These are phyloP conservation scores for Helicoverpa armigera DNA, from an alignment of 1,140 invertebrate genomes.

Conservation along the genomic window DNA sequence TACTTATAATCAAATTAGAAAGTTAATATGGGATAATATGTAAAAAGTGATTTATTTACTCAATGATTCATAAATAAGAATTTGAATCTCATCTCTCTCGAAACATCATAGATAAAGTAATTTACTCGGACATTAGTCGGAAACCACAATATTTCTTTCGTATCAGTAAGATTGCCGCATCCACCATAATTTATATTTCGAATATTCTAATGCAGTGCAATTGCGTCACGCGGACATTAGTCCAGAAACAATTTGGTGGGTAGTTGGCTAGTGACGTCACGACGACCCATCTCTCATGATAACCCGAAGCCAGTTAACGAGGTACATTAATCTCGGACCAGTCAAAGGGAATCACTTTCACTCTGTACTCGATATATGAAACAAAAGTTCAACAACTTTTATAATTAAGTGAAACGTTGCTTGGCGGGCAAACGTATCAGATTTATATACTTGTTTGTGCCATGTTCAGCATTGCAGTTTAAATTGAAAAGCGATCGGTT, in stretches of 20 bases:
- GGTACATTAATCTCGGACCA: constrained; percentile 47
- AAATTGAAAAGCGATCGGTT: constrained; percentile 4
- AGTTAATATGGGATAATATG: constrained; percentile 22
- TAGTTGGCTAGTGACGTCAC: constrained; percentile 33
- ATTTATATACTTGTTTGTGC: constrained; percentile 30
- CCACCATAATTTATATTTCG: constrained; percentile 37
- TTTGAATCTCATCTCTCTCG: constrained; percentile 45
- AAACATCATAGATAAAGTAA: constrained; percentile 45
- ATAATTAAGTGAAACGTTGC: constrained; percentile 49
- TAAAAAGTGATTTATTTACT: constrained; percentile 46
- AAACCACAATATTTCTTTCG: constrained; percentile 50
- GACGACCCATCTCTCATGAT: constrained; percentile 33
- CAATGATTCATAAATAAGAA: constrained; percentile 50
- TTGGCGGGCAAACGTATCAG: constrained; percentile 37
- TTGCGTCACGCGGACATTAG: constrained; percentile 38
- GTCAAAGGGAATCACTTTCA: constrained; percentile 52
- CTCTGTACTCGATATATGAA: constrained; percentile 47
- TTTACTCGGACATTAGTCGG: constrained; percentile 42
- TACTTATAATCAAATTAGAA: constrained; percentile 32
- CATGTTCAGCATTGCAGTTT: constrained; percentile 17
- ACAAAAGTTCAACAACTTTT: constrained; percentile 49
- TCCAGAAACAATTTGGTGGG: constrained; percentile 31
- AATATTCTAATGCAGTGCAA: constrained; percentile 45
- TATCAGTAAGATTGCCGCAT: constrained; percentile 39
- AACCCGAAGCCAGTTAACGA: constrained; percentile 39